Percentiles rank a stretch among this genome's conserved stretches.
These are phyloP conservation scores for Rhagonycha lutea DNA, from an alignment of 2,888 invertebrate species.

Conservation along the genomic window DNA sequence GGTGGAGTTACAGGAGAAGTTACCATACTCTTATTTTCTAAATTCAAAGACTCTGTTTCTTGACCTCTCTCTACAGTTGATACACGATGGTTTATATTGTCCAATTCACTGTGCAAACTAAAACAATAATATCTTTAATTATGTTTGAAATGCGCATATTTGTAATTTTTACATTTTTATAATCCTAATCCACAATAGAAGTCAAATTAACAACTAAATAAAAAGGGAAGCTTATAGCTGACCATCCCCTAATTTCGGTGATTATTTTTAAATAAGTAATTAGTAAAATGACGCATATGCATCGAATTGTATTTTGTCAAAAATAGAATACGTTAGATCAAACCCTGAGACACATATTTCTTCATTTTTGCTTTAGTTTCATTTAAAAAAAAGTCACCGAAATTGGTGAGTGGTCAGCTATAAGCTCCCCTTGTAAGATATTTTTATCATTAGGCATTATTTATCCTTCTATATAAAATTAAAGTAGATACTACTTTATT, in stretches of 20 bases:
- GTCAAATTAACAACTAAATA: background rate
- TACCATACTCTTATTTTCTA: conserved; percentile 55
- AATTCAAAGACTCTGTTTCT: conserved; percentile 52
- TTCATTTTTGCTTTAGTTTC: no score
- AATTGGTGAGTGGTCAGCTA: no score
- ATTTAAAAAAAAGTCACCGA: no score
- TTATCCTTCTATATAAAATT: background rate
- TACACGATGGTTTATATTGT: conserved; percentile 46
- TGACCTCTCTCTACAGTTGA: conserved; percentile 52
- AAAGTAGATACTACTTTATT: background rate
- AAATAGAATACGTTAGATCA: no score
- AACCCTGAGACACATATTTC: no score
- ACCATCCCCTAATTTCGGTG: no score
- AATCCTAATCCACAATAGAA: background rate
- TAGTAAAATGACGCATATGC: no score
- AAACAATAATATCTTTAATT: conserved; percentile 6
- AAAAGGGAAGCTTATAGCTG: no score
- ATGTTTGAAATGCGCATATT: no score
- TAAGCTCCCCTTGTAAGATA: background rate
- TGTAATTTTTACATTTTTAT: background rate
- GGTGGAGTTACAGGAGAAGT: conserved; percentile 55
- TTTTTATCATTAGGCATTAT: background rate
- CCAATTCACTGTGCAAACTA: conserved; percentile 52
- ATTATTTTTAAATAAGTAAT: no score
- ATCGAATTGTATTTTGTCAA: no score